These are phyloP conservation scores for Sesia apiformis DNA, from an alignment of 2,888 invertebrate species.

Conservation along the genomic window DNA sequence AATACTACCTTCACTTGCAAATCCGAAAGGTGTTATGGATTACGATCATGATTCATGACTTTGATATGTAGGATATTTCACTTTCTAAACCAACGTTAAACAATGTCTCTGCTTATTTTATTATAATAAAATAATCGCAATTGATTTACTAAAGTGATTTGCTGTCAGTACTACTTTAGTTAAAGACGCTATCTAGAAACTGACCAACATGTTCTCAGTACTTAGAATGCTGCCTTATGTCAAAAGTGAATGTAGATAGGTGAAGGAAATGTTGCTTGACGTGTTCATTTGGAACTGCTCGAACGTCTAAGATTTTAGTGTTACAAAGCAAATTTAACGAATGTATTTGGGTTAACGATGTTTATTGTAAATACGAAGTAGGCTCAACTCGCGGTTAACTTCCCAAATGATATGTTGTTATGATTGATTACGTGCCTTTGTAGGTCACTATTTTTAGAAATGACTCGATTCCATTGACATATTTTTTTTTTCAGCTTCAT, in stretches of 20 bases:
- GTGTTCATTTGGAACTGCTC: slow-evolving; percentile 9
- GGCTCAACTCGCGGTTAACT: slow-evolving; percentile 11
- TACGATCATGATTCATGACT: no score
- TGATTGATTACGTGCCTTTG: slow-evolving; percentile 26
- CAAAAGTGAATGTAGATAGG: not conserved
- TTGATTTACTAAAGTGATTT: no score
- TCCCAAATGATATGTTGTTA: slow-evolving; percentile 10
- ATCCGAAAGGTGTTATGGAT: no score
- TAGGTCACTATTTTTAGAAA: slow-evolving; percentile 21
- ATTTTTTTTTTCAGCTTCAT: slow-evolving; percentile 1
- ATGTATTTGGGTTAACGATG: slow-evolving; percentile 41
- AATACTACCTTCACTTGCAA: no score
- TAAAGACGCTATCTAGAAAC: no score
- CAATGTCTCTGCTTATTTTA: no score
- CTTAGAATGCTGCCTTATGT: no score
- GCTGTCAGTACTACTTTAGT: no score
- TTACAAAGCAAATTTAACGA: slow-evolving; percentile 15
- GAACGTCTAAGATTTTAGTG: slow-evolving; percentile 13
- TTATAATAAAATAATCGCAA: no score
- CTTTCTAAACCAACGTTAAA: no score
- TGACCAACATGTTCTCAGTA: no score
- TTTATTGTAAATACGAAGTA: slow-evolving; percentile 22
- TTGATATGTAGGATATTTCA: no score
- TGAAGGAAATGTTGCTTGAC: not conserved
- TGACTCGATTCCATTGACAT: slow-evolving; percentile 2